Evolutionary conservation across 2,888 invertebrate species (phyloP).

Genomic region (Anoplius nigerrimus): DNA sequence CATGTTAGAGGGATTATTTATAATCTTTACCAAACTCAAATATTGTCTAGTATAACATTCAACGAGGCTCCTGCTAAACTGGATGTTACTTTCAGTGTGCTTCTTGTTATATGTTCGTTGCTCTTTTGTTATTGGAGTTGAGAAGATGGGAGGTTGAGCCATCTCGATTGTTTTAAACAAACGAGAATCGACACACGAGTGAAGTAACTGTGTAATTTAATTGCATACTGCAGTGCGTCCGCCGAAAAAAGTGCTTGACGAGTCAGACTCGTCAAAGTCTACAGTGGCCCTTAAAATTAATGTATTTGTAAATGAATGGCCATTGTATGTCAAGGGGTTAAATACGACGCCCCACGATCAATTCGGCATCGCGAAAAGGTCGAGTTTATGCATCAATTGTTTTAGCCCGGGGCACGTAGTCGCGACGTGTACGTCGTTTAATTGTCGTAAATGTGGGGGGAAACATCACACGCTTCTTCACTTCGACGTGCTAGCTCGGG

Average conservation of each 20-base stretch:
- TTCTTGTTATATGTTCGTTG: background rate
- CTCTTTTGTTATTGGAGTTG: background rate
- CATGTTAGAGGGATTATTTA: conserved; percentile 3
- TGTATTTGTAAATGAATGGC: background rate
- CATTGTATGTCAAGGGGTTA: background rate
- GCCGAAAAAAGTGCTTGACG: background rate
- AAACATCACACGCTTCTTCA: too few species aligned
- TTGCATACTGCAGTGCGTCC: too few species aligned
- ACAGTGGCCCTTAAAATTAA: too few species aligned
- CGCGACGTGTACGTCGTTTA: too few species aligned
- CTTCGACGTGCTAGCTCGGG: too few species aligned
- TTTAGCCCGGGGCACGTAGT: too few species aligned
- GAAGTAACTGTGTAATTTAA: background rate
- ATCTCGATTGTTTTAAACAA: background rate
- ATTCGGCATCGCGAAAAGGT: too few species aligned
- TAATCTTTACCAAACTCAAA: conserved; percentile 8
- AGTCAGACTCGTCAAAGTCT: background rate
- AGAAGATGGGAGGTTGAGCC: background rate
- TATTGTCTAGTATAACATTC: conserved; percentile 5
- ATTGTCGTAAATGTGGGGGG: too few species aligned
- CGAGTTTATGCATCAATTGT: too few species aligned
- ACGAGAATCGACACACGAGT: background rate
- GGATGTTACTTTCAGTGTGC: background rate
- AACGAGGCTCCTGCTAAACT: background rate
- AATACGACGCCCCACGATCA: too few species aligned